A percentile compares a stretch with the other conserved stretches of the same genome.
These are phyloP conservation scores for Syngnathus floridae DNA, from an alignment of 2,113 vertebrate species.

Conservation along the genomic window DNA sequence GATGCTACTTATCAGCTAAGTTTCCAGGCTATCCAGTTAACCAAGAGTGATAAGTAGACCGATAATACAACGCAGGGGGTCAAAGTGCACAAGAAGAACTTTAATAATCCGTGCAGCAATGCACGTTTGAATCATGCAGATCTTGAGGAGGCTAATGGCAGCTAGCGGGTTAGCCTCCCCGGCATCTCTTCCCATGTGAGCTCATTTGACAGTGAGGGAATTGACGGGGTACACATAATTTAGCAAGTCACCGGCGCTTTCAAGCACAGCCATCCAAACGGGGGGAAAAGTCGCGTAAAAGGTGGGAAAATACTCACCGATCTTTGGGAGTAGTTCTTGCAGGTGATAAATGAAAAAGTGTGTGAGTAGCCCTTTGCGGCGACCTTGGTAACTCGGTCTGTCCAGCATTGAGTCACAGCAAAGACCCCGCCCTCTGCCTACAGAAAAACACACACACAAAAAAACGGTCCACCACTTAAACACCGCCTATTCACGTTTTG, in stretches of 20 bases:
- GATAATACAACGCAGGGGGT: not conserved
- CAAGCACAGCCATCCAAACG: not conserved
- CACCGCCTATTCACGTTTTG: constrained; percentile 18
- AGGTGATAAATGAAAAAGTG: constrained; percentile 4
- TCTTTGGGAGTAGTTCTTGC: not conserved
- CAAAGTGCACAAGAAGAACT: rapidly evolving
- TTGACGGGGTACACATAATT: constrained; percentile 15
- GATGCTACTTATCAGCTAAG: constrained; percentile 14
- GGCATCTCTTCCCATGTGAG: constrained; percentile 54
- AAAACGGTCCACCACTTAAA: not conserved
- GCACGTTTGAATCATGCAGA: not conserved
- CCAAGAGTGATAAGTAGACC: not conserved
- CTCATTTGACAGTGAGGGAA: constrained; percentile 45
- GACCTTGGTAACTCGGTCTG: constrained; percentile 31
- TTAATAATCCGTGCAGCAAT: not conserved
- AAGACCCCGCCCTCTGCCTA: constrained; percentile 34
- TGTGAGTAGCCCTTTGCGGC: constrained; percentile 22
- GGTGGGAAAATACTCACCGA: constrained; percentile 33
- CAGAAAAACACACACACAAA: not conserved
- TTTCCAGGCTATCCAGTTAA: constrained; percentile 26
- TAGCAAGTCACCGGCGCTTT: constrained; percentile 19
- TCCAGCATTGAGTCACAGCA: constrained; percentile 32
- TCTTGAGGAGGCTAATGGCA: constrained; percentile 13
- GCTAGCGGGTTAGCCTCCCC: constrained; percentile 47
- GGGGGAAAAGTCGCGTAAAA: constrained; percentile 6